Percentiles rank a stretch among this genome's conserved stretches.
Evolutionary conservation across 2,888 invertebrate species (phyloP).

Genomic region (Cyrtodaria siliqua): DNA sequence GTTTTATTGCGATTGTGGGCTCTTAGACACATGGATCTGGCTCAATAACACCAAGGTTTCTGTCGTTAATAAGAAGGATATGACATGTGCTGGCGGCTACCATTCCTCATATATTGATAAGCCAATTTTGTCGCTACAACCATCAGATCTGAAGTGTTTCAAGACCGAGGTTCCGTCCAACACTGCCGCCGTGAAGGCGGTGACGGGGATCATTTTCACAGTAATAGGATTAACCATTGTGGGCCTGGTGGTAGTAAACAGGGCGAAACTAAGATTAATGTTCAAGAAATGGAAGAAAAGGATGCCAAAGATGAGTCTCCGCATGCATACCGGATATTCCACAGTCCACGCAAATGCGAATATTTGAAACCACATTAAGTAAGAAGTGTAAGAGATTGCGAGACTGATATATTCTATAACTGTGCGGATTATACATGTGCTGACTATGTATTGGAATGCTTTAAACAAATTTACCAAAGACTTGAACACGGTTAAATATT

Average conservation of each 20-base stretch:
- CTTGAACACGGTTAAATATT: no score
- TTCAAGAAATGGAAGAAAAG: conserved; percentile 31
- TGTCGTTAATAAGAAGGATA: conserved; percentile 32
- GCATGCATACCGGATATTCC: conserved; percentile 45
- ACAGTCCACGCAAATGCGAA: conserved; percentile 50
- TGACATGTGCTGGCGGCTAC: conserved; percentile 58
- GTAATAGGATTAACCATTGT: conserved; percentile 43
- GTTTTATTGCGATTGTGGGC: conserved; percentile 68
- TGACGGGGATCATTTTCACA: conserved; percentile 47
- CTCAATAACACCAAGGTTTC: conserved; percentile 45
- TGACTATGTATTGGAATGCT: no score
- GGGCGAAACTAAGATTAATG: conserved; percentile 31
- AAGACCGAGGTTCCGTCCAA: conserved; percentile 32
- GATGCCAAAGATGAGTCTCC: conserved; percentile 30
- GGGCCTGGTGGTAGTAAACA: conserved; percentile 38
- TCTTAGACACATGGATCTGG: conserved; percentile 66
- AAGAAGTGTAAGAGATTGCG: no score
- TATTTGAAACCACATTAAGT: conserved; percentile 2
- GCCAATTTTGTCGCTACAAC: conserved; percentile 31
- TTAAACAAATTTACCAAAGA: no score
- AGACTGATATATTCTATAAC: no score
- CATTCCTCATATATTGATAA: conserved; percentile 56
- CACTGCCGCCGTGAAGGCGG: conserved; percentile 29
- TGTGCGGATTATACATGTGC: no score
- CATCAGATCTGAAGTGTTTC: conserved; percentile 45